Evolutionary conservation across 2,797 vertebrate genomes (phyloP), one percentile per base, ranked within the genome.

Genomic region (Gallinago nigripennis): DNA sequence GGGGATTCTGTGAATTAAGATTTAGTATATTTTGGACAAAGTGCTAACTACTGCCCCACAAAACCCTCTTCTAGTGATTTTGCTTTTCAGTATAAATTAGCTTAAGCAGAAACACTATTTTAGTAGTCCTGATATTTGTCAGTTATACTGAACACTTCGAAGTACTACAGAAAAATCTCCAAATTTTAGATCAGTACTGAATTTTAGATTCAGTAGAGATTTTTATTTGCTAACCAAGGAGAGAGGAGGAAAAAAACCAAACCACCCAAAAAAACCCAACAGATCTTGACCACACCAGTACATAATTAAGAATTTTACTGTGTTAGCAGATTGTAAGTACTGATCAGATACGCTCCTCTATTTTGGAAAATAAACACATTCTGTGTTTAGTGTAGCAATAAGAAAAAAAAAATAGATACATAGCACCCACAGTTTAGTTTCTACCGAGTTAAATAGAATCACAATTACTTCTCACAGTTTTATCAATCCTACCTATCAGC

Each of bases 61-160:
- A 94, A 81, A 3, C 0, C 0, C 5, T 72, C 25, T 37, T 65
- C 43, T 7, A 89, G n/a, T n/a, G 14, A 61, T 54, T 69, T 79
- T 8, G 51, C 45, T 88, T 87, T 85, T 75, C 24, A 63, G 28
- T 43, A 77, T 3, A 66, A 39, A 57, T 35, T 54, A 75, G 3
- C 30, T 31, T 85, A 87, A 91, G 68, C 25, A 78, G 58, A 88
- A 35, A 85, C 90, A 53, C n/a, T 88, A 33, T 68, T 87, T 79
- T 33, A 85, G 24, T 37, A 58, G n/a, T 57, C 12, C 27, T 65
- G 27, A 78, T 28, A 58, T 11, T 39, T 68, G 48, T 61, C 63
- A 73, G 43, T 48, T 48, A 88, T 7, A 56, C 5, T 20, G 13
- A 73, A 46, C 28, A 37, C 12, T 43, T 66, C 16, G 20, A 60